Base-by-base conservation (phyloP, 64 coral and sea anemone genomes). In the Hydrozoanthus tunicans region DNA sequence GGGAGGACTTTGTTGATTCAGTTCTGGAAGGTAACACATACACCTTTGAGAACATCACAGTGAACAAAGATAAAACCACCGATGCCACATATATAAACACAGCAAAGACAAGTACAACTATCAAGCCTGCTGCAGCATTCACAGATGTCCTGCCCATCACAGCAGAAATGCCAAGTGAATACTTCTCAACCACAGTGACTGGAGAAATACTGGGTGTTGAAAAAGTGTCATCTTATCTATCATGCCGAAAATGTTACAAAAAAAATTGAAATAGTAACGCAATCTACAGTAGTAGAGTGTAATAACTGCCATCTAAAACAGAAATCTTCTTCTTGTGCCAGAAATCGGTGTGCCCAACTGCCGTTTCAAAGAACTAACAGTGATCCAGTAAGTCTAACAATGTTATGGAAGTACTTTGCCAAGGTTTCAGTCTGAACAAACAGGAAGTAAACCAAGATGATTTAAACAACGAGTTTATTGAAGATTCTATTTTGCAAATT, bases 251-350 rank as follows among this genome's bases (percentile, higher is more conserved):
- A 76, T 89, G 85, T 61, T 27, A 76, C 56, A 89, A 89, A 89
- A 89, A 20, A 76, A 43, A 75, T 59, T 78, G 74, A 82, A 81
- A 72, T 43, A 20, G 62, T 69, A 6, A 61, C 79, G 10, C 54
- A 69, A 23, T 54, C 66, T 73, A 55, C 70, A 62, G 32, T 92
- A 65, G 32, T 92, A 84, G 57, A 92, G 72, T 92, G 91, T 92
- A 52, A 54, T 3, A 85, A 76, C 25, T 85, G 91, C 91, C 81
- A 92, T 77, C 72, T 92, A 77, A 92, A 92, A 79, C 91, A 86
- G 73, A 92, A 92, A 74, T 51, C 56, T 62, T 78, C 81, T 55
- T 64, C 58, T 78, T 92, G 81, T 77, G 13, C 81, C 13, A 80
- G 51, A 65, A 79, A 90, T 60, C 68, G 89, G 89, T 90, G 56